Conservation (phyloP, 2,797 vertebrate genomes). For the Microchirus variegatus region DNA sequence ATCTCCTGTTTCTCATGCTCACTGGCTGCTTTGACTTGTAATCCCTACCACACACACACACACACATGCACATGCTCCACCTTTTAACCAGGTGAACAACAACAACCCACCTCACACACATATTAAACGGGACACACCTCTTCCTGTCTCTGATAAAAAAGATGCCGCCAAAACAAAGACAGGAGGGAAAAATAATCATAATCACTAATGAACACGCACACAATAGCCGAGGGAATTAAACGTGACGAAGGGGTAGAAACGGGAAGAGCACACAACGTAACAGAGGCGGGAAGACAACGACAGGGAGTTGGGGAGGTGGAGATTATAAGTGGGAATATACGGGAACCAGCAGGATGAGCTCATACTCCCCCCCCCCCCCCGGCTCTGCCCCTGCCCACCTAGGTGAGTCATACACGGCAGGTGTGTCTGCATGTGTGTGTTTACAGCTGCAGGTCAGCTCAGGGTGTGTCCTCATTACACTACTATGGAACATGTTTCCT, state of each 20-base stretch:
- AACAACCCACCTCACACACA: conserved; percentile 45
- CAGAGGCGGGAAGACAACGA: conserved; percentile 37
- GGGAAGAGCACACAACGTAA: conserved; percentile 37
- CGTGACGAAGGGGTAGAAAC: conserved; percentile 26
- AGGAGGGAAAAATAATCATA: conserved; percentile 31
- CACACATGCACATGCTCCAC: conserved; percentile 24
- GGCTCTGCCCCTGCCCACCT: conserved; percentile 50
- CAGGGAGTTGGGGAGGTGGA: not conserved
- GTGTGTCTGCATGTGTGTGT: conserved; percentile 66
- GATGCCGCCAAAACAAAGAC: conserved; percentile 51
- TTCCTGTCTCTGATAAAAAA: conserved; percentile 66
- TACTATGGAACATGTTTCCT: conserved; percentile 66
- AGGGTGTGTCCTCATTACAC: conserved; percentile 68
- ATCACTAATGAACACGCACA: conserved; percentile 30
- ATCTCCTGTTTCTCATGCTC: conserved; percentile 73
- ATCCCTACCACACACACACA: conserved; percentile 46
- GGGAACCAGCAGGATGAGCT: conserved; percentile 65
- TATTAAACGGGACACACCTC: conserved; percentile 44
- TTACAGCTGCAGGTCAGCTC: conserved; percentile 71
- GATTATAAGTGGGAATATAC: conserved; percentile 53
- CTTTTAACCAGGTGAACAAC: conserved; percentile 63
- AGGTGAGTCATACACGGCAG: conserved; percentile 71
- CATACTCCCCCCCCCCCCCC: conserved; percentile 45
- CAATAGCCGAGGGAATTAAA: conserved; percentile 3
- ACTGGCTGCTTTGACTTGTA: conserved; percentile 61